These are phyloP conservation scores for Catocala sponsa DNA, from an alignment of 2,888 invertebrate species.

Conservation along the genomic window DNA sequence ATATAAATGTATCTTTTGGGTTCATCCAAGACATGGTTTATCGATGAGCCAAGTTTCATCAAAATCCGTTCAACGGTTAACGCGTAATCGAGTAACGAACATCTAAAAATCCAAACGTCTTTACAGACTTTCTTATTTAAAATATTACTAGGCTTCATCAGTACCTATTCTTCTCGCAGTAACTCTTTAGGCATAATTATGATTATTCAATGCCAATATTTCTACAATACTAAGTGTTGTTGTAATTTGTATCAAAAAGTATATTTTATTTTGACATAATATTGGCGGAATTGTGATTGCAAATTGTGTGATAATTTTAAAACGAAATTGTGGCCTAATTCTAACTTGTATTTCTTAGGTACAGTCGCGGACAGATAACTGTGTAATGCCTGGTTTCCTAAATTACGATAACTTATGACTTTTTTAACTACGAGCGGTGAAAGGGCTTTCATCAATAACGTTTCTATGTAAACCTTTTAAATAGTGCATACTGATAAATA, in stretches of 20 bases:
- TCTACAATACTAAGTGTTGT: not conserved
- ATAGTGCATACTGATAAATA: too few relatives aligned
- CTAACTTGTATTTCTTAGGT: slow-evolving; percentile 43
- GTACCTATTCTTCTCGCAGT: not conserved
- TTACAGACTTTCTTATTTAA: too few relatives aligned
- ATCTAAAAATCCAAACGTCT: too few relatives aligned
- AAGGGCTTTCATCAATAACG: too few relatives aligned
- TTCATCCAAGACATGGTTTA: too few relatives aligned
- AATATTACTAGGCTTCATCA: too few relatives aligned
- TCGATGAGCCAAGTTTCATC: too few relatives aligned
- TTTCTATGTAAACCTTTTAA: too few relatives aligned
- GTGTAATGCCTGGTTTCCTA: not conserved
- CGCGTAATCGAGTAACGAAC: too few relatives aligned
- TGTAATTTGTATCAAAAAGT: not conserved
- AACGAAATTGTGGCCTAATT: slow-evolving; percentile 79
- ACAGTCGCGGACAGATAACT: slow-evolving; percentile 57
- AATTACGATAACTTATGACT: too few relatives aligned
- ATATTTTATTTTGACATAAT: slow-evolving; percentile 15
- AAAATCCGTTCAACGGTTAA: too few relatives aligned
- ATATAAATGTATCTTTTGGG: too few relatives aligned
- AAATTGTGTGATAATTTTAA: slow-evolving; percentile 75
- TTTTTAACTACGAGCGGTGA: not conserved
- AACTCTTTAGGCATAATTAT: not conserved
- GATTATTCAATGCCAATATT: not conserved
- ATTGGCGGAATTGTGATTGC: slow-evolving; percentile 73